These are phyloP conservation scores for Lepidonotus clava DNA, from an alignment of 2,888 invertebrate species.

Conservation along the genomic window DNA sequence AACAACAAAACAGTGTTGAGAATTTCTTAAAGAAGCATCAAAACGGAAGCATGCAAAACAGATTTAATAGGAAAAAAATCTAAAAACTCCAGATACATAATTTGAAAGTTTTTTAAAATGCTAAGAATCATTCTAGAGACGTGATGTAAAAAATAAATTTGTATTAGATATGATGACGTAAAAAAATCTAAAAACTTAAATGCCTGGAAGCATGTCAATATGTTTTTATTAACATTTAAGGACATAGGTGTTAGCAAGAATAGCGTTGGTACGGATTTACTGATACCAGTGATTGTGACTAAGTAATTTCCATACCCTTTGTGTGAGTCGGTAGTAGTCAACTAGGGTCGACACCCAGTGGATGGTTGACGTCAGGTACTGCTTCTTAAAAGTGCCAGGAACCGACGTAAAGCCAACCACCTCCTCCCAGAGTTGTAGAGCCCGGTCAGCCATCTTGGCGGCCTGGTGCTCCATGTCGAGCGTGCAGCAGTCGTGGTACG, in stretches of 20 bases:
- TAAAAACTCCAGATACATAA: too few relatives aligned
- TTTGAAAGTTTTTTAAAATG: too few relatives aligned
- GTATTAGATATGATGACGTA: too few relatives aligned
- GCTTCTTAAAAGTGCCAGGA: background rate
- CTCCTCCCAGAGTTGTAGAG: slow-evolving; percentile 48
- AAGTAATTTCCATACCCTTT: slow-evolving; percentile 35
- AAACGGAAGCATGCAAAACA: too few relatives aligned
- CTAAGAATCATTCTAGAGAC: too few relatives aligned
- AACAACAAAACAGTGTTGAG: too few relatives aligned
- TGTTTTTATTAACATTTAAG: background rate
- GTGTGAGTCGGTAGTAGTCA: slow-evolving; percentile 10
- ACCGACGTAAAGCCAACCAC: background rate
- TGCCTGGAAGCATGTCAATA: background rate
- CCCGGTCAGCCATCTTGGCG: slow-evolving; percentile 23
- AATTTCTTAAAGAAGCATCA: too few relatives aligned
- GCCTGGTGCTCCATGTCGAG: slow-evolving; percentile 42
- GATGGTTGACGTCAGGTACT: background rate
- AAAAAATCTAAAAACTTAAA: too few relatives aligned
- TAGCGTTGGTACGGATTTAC: background rate
- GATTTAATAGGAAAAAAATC: too few relatives aligned
- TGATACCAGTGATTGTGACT: background rate
- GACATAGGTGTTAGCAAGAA: background rate
- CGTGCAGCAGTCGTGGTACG: slow-evolving; percentile 55
- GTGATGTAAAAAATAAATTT: too few relatives aligned
- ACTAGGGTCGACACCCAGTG: background rate